These are phyloP conservation scores for Sesamia inferens DNA, from an alignment of 2,888 invertebrate species.

Conservation along the genomic window DNA sequence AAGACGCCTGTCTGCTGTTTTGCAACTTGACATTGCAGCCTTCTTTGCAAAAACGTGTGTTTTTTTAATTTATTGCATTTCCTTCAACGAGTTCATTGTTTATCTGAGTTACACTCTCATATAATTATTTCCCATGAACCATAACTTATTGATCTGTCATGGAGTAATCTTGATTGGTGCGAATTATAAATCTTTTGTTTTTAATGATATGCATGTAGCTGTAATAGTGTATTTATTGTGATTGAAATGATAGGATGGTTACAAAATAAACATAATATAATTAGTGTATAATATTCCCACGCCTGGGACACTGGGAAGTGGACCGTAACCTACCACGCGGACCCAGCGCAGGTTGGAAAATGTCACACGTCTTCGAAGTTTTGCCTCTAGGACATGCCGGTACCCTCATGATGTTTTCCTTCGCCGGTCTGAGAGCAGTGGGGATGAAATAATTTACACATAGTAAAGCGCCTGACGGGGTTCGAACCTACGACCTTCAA, in stretches of 20 bases:
- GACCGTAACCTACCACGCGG: too few species aligned
- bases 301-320: too few species aligned
- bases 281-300: too few species aligned
- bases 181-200: not conserved
- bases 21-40: constrained; percentile 6
- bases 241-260: not conserved
- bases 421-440: too few species aligned
- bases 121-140: constrained; percentile 24
- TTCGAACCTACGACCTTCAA: too few species aligned
- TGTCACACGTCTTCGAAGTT: too few species aligned
- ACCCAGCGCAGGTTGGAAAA: too few species aligned
- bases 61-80: constrained; percentile 13
- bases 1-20: not conserved
- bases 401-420: too few species aligned
- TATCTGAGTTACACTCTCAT: constrained; percentile 9
- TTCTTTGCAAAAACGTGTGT: constrained; percentile 30
- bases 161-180: not conserved
- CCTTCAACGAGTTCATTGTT: constrained; percentile 24
- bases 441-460: too few species aligned
- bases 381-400: too few species aligned
- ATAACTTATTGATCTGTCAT: constrained; percentile 10
- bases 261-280: too few species aligned
- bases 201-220: not conserved
- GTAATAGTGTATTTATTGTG: not conserved
- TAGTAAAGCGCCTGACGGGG: too few species aligned